Conservation (phyloP, 2,888 invertebrate species). For the Leptopilina drosophilae region DNA sequence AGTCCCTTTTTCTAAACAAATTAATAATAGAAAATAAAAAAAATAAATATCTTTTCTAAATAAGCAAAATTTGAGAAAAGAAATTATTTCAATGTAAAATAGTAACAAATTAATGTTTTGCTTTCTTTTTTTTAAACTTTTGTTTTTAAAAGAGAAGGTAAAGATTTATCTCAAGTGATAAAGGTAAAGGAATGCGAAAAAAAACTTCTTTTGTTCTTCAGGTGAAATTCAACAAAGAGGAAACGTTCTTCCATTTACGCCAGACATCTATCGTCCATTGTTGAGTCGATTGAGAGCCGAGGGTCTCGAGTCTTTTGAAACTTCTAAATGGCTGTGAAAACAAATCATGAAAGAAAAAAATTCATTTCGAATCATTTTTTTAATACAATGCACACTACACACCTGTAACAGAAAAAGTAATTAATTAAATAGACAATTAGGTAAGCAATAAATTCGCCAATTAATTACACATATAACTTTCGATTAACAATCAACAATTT, state of each 20-base stretch:
- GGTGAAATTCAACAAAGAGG: constrained; percentile 98
- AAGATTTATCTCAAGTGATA: too few relatives aligned
- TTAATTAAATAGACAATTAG: neutral
- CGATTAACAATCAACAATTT: too few relatives aligned
- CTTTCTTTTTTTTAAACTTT: too few relatives aligned
- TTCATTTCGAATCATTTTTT: constrained; percentile 22
- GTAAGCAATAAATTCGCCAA: too few relatives aligned
- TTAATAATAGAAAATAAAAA: too few relatives aligned
- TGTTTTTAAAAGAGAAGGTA: too few relatives aligned
- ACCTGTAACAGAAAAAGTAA: constrained; percentile 19
- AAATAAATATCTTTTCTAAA: too few relatives aligned
- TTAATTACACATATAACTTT: too few relatives aligned
- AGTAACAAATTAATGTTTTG: neutral
- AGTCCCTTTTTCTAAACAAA: too few relatives aligned
- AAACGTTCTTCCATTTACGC: constrained; percentile 92
- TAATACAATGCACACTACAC: neutral
- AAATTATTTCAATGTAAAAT: neutral
- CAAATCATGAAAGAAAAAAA: constrained; percentile 16
- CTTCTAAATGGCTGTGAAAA: constrained; percentile 78
- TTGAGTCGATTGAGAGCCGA: constrained; percentile 91
- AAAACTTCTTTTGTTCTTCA: constrained; percentile 73
- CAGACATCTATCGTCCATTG: constrained; percentile 95
- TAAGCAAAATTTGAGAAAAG: too few relatives aligned
- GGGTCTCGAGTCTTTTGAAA: constrained; percentile 86
- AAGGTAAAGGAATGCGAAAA: neutral